These are phyloP conservation scores for Axinella damicornis DNA, from an alignment of 37 sponge, comb jelly and placozoan genomes.

Conservation along the genomic window DNA sequence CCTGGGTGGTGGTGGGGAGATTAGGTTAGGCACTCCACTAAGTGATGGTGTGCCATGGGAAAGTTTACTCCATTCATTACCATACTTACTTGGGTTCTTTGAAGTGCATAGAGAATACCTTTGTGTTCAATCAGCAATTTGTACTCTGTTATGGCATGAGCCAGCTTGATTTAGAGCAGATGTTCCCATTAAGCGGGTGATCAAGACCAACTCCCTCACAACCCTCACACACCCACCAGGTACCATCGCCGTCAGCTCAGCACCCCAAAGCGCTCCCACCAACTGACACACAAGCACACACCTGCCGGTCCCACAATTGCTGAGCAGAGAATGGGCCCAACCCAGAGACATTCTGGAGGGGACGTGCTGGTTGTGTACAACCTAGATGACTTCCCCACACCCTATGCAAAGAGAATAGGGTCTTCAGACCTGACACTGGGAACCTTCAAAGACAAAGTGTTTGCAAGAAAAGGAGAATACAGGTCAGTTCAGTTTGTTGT, in stretches of 20 bases:
- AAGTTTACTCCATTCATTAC: no score
- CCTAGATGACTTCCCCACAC: constrained; percentile 46
- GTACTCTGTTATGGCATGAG: no score
- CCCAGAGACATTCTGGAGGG: constrained; percentile 9
- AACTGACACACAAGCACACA: background rate
- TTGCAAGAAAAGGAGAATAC: constrained; percentile 68
- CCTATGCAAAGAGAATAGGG: constrained; percentile 23
- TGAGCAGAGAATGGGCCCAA: background rate
- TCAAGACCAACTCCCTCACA: no score
- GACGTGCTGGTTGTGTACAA: constrained; percentile 46
- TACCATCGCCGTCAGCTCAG: background rate
- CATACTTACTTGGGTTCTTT: no score
- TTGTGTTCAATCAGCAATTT: no score
- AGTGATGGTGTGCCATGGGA: no score
- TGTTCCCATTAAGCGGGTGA: no score
- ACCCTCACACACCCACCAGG: background rate
- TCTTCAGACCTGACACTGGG: constrained; percentile 55
- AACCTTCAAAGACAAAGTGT: constrained; percentile 80
- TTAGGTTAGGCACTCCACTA: no score
- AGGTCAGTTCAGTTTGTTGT: constrained; percentile 31
- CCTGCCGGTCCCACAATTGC: background rate
- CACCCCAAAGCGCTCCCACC: constrained; percentile 3
- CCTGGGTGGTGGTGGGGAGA: no score
- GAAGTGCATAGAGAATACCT: no score
- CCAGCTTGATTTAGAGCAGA: no score